phyloP scores from a whole-genome alignment of 1,140 invertebrate species.

The Eumaeus atala region DNA sequence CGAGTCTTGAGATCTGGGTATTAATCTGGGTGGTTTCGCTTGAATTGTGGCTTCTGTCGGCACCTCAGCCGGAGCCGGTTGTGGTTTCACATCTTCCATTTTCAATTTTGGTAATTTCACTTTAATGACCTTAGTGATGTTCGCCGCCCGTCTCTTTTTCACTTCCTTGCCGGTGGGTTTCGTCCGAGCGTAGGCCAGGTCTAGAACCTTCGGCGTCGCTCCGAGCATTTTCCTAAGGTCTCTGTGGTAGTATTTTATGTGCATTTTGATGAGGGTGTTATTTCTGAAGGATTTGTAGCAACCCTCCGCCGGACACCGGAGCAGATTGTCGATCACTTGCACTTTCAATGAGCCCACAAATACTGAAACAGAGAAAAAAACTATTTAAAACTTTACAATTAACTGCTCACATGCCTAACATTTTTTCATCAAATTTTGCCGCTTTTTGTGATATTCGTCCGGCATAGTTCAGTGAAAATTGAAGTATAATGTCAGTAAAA shows the following conservation, averaged over 20 bases:
- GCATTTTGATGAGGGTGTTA: constrained; percentile 90
- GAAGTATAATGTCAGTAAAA: too few relatives aligned
- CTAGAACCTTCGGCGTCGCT: constrained; percentile 87
- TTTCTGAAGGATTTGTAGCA: constrained; percentile 93
- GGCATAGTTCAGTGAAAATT: too few relatives aligned
- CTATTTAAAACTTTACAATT: background rate
- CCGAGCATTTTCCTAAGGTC: constrained; percentile 85
- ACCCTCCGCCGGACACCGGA: constrained; percentile 86
- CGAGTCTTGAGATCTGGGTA: constrained; percentile 44
- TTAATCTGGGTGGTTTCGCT: constrained; percentile 22
- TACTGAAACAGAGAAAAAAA: constrained; percentile 59
- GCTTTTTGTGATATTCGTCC: too few relatives aligned
- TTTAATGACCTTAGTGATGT: constrained; percentile 39
- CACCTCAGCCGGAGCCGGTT: constrained; percentile 20
- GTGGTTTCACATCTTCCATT: constrained; percentile 36
- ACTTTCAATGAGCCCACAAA: constrained; percentile 81
- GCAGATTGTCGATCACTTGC: constrained; percentile 81
- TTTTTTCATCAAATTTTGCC: too few relatives aligned
- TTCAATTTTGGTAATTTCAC: constrained; percentile 39
- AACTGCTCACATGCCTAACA: too few relatives aligned
- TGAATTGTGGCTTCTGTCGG: background rate
- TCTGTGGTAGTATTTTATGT: constrained; percentile 93
- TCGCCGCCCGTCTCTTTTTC: constrained; percentile 22
- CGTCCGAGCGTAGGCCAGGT: constrained; percentile 84
- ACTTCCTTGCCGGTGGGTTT: constrained; percentile 29